A percentile compares a stretch with the other conserved stretches of the same genome.
Conservation (phyloP, 2,797 vertebrate species). For the Brachyrhaphis roseni region DNA sequence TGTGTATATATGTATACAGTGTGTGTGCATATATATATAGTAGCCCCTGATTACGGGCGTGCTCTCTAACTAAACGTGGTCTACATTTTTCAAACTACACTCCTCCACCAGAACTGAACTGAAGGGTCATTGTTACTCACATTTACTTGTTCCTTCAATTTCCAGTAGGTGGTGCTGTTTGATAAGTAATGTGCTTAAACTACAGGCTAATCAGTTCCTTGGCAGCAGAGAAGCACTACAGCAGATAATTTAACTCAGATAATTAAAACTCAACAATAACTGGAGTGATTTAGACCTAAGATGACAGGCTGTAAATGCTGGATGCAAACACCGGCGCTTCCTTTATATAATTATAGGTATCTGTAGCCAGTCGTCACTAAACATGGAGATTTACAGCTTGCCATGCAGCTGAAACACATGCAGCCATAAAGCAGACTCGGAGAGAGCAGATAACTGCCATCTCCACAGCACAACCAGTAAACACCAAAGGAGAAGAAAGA, state of each 20-base stretch:
- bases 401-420: constrained; percentile 4
- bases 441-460: constrained; percentile 22
- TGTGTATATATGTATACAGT: too few relatives aligned
- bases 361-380: constrained; percentile 16
- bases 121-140: not conserved
- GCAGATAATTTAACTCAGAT: not conserved
- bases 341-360: constrained; percentile 10
- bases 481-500: constrained; percentile 49
- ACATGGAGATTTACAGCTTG: constrained; percentile 11
- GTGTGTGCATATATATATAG: too few relatives aligned
- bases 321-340: constrained; percentile 16
- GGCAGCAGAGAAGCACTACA: not conserved
- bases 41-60: too few relatives aligned
- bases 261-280: constrained; percentile 10
- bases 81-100: constrained; percentile 1
- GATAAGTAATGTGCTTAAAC: constrained; percentile 46
- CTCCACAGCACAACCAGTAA: constrained; percentile 9
- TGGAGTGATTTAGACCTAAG: not conserved
- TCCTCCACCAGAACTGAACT: constrained; percentile 7
- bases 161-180: constrained; percentile 69
- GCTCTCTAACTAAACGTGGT: not conserved
- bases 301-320: constrained; percentile 8
- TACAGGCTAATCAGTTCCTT: constrained; percentile 2
- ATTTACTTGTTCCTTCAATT: not conserved
- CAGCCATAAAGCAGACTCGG: constrained; percentile 1